A percentile compares a stretch with the other conserved stretches of the same genome.
Conservation (phyloP, 2,888 invertebrate species). For the Nasonia oneida region DNA sequence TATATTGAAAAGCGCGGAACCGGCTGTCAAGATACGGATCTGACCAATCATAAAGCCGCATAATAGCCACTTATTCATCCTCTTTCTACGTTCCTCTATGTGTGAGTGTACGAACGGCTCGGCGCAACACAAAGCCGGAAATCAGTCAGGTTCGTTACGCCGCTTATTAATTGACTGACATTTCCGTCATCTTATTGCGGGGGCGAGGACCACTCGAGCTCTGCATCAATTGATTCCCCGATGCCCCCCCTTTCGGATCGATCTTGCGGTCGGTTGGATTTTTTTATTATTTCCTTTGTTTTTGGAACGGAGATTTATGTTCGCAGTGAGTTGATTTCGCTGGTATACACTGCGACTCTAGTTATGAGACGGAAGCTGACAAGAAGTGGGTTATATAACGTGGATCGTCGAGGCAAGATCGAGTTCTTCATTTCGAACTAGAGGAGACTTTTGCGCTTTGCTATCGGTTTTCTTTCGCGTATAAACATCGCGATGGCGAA, state of each 20-base stretch:
- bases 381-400: background rate
- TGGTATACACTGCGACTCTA: background rate
- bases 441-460: background rate
- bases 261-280: slow-evolving; percentile 13
- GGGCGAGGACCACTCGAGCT: slow-evolving; percentile 25
- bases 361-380: background rate
- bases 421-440: background rate
- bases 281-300: background rate
- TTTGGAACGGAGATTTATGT: background rate
- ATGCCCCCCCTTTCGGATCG: slow-evolving; percentile 12
- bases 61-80: slow-evolving; percentile 62
- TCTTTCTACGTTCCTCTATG: slow-evolving; percentile 32
- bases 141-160: slow-evolving; percentile 79
- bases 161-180: slow-evolving; percentile 79
- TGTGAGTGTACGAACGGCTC: slow-evolving; percentile 37
- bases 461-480: background rate
- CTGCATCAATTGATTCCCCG: slow-evolving; percentile 38
- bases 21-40: slow-evolving; percentile 79
- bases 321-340: background rate
- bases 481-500: background rate
- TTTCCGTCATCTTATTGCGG: slow-evolving; percentile 77
- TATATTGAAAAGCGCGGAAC: slow-evolving; percentile 76
- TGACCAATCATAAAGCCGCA: slow-evolving; percentile 79
- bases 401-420: background rate
- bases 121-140: slow-evolving; percentile 76